Conservation (phyloP, 2,797 vertebrate genomes). For the Dicrostonyx torquatus region DNA sequence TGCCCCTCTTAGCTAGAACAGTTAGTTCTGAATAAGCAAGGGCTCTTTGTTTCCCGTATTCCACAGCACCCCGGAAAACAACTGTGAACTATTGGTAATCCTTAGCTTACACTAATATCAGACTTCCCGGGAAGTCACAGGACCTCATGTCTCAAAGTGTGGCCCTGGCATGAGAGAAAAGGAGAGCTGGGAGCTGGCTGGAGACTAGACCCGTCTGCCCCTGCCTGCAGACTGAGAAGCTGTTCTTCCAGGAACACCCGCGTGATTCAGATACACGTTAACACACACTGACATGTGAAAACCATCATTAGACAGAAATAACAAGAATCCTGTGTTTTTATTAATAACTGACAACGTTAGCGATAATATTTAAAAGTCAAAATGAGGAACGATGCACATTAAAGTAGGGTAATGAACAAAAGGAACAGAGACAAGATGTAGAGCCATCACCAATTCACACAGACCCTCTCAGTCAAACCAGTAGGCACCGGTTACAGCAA, state of each 20-base stretch:
- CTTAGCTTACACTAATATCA: neutral
- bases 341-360: neutral
- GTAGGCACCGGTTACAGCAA: constrained; percentile 6
- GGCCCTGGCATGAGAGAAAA: neutral
- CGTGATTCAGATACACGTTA: neutral
- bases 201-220: neutral
- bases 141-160: rapidly evolving
- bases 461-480: neutral
- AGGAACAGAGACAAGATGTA: neutral
- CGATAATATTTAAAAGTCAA: constrained; percentile 31
- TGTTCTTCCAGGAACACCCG: neutral
- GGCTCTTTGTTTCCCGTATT: neutral
- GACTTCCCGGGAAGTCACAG: neutral
- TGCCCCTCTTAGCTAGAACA: neutral
- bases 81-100: no score
- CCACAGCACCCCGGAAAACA: neutral
- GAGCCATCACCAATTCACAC: neutral
- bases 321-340: neutral
- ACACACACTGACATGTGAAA: neutral
- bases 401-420: neutral
- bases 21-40: neutral
- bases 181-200: neutral
- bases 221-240: neutral
- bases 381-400: neutral
- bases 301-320: neutral